Evolutionary conservation across 2,888 invertebrate species (phyloP), one percentile per base, ranked within the genome.

Genomic region (Phrixothrix hirtus): DNA sequence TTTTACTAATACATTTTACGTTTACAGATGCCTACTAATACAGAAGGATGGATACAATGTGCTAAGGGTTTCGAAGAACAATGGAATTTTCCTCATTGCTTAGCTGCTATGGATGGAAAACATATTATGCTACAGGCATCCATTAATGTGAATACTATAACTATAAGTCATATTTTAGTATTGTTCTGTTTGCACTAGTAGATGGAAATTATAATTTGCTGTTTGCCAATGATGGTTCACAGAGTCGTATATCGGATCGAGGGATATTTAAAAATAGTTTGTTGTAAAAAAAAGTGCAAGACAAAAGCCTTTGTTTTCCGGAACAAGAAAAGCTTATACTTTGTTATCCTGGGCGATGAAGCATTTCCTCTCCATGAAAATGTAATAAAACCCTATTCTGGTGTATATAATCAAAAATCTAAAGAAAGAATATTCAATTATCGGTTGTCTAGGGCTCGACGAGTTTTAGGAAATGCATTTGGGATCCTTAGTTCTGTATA

Each of bases 341-440:
- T 14, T 52, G 29, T 38, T 31, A 27, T 51, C 10, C 9, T 56
- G 38, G 66, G 60, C 32, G 67, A 66, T 61, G 64, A 65, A 53
- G 65, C 63, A 17, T 67, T 69, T 50, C 60, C 60, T 1, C 6
- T 42, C 6, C n/a, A 2, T 2, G 66, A 70, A 56, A 57, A 63
- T 50, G 47, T 31, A n/a, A 64, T 67, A 64, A 61, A 65, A 9
- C 62, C 63, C 37, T 68, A 60, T 56, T 54, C 60, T n/a, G n/a
- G n/a, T n/a, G n/a, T n/a, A n/a, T n/a, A n/a, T n/a, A n/a, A n/a
- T n/a, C n/a, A n/a, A n/a, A 35, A 56, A 39, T 25, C 58, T 32
- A 43, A 59, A 53, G 59, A 60, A 60, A 61, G 54, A 54, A 57
- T n/a, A n/a, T n/a, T n/a, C n/a, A n/a, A n/a, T n/a, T n/a, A n/a